Percentiles rank a stretch among this genome's conserved stretches.
Evolutionary conservation across 2,113 vertebrate genomes (phyloP).

Genomic region (Phoenicopterus ruber): DNA sequence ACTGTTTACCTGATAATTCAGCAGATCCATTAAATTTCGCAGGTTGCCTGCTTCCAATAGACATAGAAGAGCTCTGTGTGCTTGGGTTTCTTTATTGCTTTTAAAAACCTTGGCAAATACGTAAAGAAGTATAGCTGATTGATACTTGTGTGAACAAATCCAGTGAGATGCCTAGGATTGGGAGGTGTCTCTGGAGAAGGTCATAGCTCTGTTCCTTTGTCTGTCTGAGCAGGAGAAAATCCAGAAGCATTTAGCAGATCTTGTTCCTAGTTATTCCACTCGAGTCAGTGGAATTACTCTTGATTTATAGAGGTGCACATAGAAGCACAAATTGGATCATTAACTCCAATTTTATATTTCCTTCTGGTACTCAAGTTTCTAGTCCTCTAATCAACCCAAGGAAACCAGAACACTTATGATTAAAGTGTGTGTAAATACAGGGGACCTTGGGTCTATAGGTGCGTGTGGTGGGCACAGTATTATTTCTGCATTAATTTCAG

Average conservation of each 20-base stretch:
- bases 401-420: neutral
- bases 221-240: neutral
- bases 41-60: neutral
- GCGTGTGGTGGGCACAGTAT: neutral
- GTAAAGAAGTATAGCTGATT: neutral
- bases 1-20: neutral
- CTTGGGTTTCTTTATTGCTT: neutral
- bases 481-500: neutral
- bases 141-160: neutral
- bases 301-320: slow-evolving; percentile 5
- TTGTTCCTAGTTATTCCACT: slow-evolving; percentile 31
- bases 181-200: neutral
- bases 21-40: neutral
- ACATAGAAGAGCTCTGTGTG: neutral
- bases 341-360: slow-evolving; percentile 11
- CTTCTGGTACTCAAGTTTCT: neutral
- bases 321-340: neutral
- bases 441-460: neutral
- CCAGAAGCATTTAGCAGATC: neutral
- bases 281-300: slow-evolving; percentile 11
- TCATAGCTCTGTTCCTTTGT: neutral
- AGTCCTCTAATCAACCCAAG: neutral
- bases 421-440: neutral
- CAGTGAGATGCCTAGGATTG: neutral
- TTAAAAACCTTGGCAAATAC: neutral